These are phyloP conservation scores for Pocillopora verrucosa DNA, from an alignment of 64 coral and sea anemone genomes.

Conservation along the genomic window DNA sequence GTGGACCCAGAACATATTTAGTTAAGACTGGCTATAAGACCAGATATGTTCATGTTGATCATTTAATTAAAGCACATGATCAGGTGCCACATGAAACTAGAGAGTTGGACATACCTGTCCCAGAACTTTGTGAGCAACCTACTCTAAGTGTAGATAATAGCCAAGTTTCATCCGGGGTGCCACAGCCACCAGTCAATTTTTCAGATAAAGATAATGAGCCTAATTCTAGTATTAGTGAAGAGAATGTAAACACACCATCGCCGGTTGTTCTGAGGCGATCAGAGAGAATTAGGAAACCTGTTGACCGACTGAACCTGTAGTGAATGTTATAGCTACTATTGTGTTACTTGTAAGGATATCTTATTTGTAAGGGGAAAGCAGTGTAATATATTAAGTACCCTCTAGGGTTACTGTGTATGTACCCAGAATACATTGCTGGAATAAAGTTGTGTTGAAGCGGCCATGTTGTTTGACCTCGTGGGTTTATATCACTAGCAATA, in stretches of 20 bases:
- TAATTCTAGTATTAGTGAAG: too few relatives aligned
- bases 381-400: too few relatives aligned
- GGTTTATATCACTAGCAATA: too few relatives aligned
- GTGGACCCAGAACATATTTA: conserved; percentile 72
- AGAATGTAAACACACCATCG: conserved; percentile 15
- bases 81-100: conserved; percentile 16
- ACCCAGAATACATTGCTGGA: too few relatives aligned
- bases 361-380: too few relatives aligned
- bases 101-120: too few relatives aligned
- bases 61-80: conserved; percentile 71
- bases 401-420: too few relatives aligned
- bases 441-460: too few relatives aligned
- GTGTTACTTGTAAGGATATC: too few relatives aligned
- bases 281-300: conserved; percentile 63
- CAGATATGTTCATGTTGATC: conserved; percentile 78
- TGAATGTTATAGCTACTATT: too few relatives aligned
- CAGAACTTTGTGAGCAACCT: conserved; percentile 62
- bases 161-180: not conserved
- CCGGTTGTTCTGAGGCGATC: conserved; percentile 45
- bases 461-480: too few relatives aligned
- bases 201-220: conserved; percentile 5
- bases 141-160: not conserved
- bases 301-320: conserved; percentile 55
- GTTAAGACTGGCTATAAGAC: conserved; percentile 76
- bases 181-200: not conserved